Evolutionary conservation across 1,140 invertebrate genomes (phyloP).

Genomic region (Asobara japonica): DNA sequence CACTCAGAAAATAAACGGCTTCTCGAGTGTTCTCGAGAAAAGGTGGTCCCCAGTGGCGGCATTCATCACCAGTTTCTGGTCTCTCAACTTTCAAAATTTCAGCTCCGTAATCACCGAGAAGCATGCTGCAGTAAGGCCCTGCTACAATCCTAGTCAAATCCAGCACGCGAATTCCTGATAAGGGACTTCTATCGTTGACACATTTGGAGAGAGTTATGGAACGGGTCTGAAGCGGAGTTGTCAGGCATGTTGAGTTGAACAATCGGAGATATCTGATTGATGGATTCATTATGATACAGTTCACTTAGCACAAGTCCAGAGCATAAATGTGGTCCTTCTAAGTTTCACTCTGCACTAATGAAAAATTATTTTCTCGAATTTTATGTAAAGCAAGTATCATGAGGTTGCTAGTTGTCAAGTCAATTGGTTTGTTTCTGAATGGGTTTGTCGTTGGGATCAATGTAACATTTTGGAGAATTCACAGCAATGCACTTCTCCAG

Average conservation of each 20-base stretch:
- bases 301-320: background rate
- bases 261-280: background rate
- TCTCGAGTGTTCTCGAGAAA: constrained; percentile 79
- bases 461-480: too few species aligned
- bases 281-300: background rate
- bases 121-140: constrained; percentile 86
- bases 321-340: too few species aligned
- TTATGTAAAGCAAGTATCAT: too few species aligned
- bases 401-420: too few species aligned
- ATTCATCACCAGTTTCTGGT: constrained; percentile 86
- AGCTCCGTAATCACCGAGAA: constrained; percentile 92
- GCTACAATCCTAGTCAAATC: constrained; percentile 87
- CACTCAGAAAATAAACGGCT: constrained; percentile 85
- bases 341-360: too few species aligned
- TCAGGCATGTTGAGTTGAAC: background rate
- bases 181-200: constrained; percentile 54
- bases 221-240: background rate
- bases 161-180: constrained; percentile 77
- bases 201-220: background rate
- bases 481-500: too few species aligned
- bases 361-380: too few species aligned
- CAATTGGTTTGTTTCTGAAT: too few species aligned
- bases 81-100: constrained; percentile 93
- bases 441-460: too few species aligned
- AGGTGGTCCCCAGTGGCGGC: constrained; percentile 92